These are phyloP conservation scores for Gulo gulo DNA, from an alignment of 2,113 vertebrate species.

Conservation along the genomic window DNA sequence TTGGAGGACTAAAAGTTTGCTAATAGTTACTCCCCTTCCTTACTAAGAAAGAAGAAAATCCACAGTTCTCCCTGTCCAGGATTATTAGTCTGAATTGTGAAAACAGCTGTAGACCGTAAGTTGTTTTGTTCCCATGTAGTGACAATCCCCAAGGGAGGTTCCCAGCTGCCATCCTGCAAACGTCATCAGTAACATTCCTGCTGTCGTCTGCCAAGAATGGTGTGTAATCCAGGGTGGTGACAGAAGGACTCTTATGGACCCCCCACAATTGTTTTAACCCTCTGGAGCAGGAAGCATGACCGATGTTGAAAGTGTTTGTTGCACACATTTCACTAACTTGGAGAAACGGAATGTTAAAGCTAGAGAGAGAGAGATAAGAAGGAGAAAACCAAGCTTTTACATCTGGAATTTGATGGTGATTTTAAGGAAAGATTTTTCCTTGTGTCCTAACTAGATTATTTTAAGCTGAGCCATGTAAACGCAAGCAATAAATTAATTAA, in stretches of 20 bases:
- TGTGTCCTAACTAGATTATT: background rate
- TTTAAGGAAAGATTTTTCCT: background rate
- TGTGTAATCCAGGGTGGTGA: background rate
- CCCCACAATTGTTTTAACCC: background rate
- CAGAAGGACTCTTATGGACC: background rate
- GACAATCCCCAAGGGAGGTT: background rate
- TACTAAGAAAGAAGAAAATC: background rate
- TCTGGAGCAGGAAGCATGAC: background rate
- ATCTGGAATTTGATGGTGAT: background rate
- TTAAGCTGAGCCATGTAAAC: background rate
- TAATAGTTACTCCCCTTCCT: background rate
- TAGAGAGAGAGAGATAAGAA: background rate
- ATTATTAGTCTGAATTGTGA: background rate
- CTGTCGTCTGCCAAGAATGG: background rate
- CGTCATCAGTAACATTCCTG: background rate
- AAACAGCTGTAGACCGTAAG: background rate
- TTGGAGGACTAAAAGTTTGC: background rate
- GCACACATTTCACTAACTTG: background rate
- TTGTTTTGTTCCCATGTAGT: background rate
- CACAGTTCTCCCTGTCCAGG: background rate
- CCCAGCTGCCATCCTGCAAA: constrained; percentile 6
- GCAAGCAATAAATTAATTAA: background rate
- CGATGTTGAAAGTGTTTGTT: background rate
- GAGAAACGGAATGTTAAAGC: background rate
- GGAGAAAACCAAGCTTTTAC: background rate